phyloP scores from a whole-genome alignment of 35 echinoderm and acorn worm species.

The Heliocidaris erythrogramma region DNA sequence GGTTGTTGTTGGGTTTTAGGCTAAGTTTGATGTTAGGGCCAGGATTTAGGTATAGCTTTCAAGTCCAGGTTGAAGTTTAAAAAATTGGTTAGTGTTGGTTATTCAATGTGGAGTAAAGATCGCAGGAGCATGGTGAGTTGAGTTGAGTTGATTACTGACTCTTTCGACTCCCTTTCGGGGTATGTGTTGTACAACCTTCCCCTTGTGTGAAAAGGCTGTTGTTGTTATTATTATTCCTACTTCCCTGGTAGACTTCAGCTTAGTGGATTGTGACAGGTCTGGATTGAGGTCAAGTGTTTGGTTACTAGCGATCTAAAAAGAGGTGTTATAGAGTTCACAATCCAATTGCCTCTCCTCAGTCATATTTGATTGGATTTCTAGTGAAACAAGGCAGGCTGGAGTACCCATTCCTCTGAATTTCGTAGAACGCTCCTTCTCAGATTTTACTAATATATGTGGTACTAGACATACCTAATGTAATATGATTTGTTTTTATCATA shows the following conservation, averaged over 20 bases:
- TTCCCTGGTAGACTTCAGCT: background rate
- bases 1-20: no score
- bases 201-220: no score
- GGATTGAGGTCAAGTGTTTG: background rate
- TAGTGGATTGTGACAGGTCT: background rate
- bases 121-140: no score
- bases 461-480: background rate
- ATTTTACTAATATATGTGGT: background rate
- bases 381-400: background rate
- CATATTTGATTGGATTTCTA: background rate
- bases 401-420: background rate
- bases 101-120: no score
- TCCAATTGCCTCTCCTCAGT: background rate
- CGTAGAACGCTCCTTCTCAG: background rate
- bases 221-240: no score
- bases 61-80: no score
- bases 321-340: background rate
- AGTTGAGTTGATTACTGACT: no score
- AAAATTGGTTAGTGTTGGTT: no score
- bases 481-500: background rate
- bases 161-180: no score
- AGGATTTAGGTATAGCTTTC: no score
- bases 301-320: background rate
- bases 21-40: no score
- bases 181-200: no score